phyloP scores from a whole-genome alignment of 1,140 invertebrate genomes.

The Dufourea novaeangliae region DNA sequence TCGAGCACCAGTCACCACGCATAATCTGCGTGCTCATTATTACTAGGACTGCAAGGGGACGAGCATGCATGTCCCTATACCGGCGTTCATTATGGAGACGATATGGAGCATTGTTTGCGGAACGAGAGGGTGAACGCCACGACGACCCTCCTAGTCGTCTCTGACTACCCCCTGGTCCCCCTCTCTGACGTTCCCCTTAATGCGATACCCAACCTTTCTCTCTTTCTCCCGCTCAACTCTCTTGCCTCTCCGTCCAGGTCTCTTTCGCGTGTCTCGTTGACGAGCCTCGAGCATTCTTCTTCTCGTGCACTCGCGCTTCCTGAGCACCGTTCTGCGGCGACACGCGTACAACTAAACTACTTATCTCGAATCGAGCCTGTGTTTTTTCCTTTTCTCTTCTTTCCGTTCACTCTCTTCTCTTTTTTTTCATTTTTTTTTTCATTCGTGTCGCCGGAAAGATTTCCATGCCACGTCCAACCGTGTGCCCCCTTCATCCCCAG shows the following conservation, averaged over 20 bases:
- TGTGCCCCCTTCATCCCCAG: background rate
- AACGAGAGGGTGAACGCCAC: conserved; percentile 77
- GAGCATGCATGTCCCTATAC: conserved; percentile 69
- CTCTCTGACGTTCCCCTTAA: conserved; percentile 49
- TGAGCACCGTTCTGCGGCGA: conserved; percentile 57
- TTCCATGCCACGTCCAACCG: conserved; percentile 47
- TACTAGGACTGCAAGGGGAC: conserved; percentile 76
- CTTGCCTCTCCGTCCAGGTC: conserved; percentile 44
- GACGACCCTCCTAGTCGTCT: conserved; percentile 59
- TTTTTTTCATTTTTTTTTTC: background rate
- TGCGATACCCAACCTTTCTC: conserved; percentile 65
- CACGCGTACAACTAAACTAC: conserved; percentile 72
- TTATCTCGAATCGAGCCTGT: conserved; percentile 59
- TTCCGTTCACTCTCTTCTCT: background rate
- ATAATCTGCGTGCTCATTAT: conserved; percentile 82
- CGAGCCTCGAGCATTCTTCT: conserved; percentile 70
- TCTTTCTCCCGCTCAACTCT: conserved; percentile 40
- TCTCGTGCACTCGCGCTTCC: conserved; percentile 54
- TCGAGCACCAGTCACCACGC: conserved; percentile 79
- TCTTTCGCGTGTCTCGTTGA: conserved; percentile 56
- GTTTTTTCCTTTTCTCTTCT: conserved; percentile 16
- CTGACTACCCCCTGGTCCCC: background rate
- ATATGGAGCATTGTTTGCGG: conserved; percentile 81
- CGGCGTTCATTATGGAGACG: conserved; percentile 80
- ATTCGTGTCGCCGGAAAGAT: conserved; percentile 48